Conservation (phyloP, 2,888 invertebrate species). For the Piscicola geometra region DNA sequence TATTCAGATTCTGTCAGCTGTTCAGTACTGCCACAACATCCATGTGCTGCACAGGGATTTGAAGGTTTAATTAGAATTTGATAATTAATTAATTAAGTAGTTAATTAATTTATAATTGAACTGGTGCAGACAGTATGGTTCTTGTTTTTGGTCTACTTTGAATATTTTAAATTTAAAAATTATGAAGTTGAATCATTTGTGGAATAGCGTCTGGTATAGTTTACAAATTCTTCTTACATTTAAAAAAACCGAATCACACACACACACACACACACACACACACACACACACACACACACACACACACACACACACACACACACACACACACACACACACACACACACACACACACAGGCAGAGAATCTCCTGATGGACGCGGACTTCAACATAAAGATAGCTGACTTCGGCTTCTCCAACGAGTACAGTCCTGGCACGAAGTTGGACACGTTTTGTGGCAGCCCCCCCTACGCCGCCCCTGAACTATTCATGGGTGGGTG, state of each 20-base stretch:
- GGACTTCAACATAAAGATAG: slow-evolving; percentile 99
- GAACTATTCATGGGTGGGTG: slow-evolving; percentile 83
- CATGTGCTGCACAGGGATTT: slow-evolving; percentile 90
- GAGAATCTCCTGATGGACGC: slow-evolving; percentile 97
- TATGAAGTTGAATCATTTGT: no score
- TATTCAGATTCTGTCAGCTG: slow-evolving; percentile 94
- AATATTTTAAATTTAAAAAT: no score
- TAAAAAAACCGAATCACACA: background rate
- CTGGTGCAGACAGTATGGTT: background rate
- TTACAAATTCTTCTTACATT: background rate
- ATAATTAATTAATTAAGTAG: background rate
- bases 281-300: background rate
- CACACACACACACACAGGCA: slow-evolving; percentile 64
- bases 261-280: background rate
- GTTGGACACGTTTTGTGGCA: slow-evolving; percentile 98
- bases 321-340: background rate
- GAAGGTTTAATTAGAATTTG: slow-evolving; percentile 57
- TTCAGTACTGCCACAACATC: slow-evolving; percentile 99
- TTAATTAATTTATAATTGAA: background rate
- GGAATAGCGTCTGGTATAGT: no score
- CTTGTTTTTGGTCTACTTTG: background rate
- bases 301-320: background rate
- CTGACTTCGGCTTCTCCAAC: slow-evolving; percentile 98
- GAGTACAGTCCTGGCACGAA: slow-evolving; percentile 98
- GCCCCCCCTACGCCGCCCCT: slow-evolving; percentile 71